A percentile compares a stretch with the other conserved stretches of the same genome.
Conservation (phyloP, 2,888 invertebrate species). For the Macrophya annulata region DNA sequence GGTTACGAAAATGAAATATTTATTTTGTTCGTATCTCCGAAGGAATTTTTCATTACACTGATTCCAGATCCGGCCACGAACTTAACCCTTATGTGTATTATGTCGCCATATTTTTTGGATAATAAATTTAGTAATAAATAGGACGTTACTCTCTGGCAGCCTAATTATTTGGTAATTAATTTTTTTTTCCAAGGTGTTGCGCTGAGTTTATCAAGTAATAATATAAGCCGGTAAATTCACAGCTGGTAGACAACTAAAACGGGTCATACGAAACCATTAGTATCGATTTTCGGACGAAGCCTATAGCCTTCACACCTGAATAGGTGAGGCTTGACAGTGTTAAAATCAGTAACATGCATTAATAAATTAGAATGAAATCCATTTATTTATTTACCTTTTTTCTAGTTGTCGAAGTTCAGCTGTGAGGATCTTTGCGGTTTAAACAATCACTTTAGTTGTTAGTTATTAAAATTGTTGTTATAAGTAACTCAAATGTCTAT, state of each 20-base stretch:
- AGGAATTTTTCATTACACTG: neutral
- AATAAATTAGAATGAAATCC: neutral
- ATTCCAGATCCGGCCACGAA: neutral
- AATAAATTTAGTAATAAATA: neutral
- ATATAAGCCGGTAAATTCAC: neutral
- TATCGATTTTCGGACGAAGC: constrained; percentile 18
- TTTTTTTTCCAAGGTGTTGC: neutral
- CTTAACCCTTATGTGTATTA: neutral
- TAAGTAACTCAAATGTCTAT: neutral
- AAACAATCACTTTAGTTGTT: constrained; percentile 15
- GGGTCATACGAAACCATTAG: neutral
- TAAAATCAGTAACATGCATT: neutral
- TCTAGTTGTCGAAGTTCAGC: neutral
- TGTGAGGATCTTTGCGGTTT: neutral
- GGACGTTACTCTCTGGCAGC: neutral
- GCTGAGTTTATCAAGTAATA: neutral
- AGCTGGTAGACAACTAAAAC: neutral
- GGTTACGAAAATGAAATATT: neutral
- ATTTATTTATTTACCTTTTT: constrained; percentile 31
- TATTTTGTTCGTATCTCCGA: neutral
- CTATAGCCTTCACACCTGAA: neutral
- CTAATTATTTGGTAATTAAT: neutral
- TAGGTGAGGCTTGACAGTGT: neutral
- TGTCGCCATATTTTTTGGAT: neutral
- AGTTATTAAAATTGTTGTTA: neutral